phyloP scores from a whole-genome alignment of 2,797 vertebrate genomes.

The Melanotaenia nigrans region DNA sequence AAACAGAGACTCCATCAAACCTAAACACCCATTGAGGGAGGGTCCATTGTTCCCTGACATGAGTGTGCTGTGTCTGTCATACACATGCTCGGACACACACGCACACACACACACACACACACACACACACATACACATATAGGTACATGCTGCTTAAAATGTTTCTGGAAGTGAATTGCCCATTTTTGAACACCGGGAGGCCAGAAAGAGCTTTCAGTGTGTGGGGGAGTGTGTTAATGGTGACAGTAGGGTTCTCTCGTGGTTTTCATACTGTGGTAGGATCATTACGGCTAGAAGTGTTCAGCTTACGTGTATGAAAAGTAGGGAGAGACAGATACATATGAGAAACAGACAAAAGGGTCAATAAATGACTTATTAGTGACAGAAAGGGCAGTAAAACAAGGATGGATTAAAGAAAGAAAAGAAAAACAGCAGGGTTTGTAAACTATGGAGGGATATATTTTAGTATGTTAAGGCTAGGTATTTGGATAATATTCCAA shows the following conservation, averaged over 20 bases:
- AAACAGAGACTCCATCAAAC: no score
- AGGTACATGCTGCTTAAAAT: constrained; percentile 50
- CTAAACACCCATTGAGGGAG: constrained; percentile 77
- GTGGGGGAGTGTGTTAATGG: constrained; percentile 12
- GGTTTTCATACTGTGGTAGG: constrained; percentile 42
- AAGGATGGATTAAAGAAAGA: constrained; percentile 3
- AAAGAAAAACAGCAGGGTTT: constrained; percentile 3
- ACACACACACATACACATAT: constrained; percentile 22
- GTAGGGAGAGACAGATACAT: constrained; percentile 21
- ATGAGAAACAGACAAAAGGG: constrained; percentile 21
- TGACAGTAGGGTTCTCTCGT: constrained; percentile 54
- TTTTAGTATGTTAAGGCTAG: constrained; percentile 5
- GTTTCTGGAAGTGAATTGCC: constrained; percentile 73
- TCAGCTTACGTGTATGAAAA: constrained; percentile 21
- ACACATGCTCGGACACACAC: constrained; percentile 11
- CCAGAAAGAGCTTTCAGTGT: constrained; percentile 59
- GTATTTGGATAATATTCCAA: constrained; percentile 12
- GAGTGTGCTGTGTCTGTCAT: constrained; percentile 36
- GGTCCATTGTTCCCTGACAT: constrained; percentile 70
- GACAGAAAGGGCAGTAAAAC: constrained; percentile 6
- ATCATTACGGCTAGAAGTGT: constrained; percentile 34
- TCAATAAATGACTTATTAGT: not conserved
- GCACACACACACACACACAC: constrained; percentile 15
- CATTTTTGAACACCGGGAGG: constrained; percentile 52
- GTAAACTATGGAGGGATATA: not conserved